A percentile compares a stretch with the other conserved stretches of the same genome.
Evolutionary conservation across 2,888 invertebrate genomes (phyloP).

Genomic region (Biston betularia): DNA sequence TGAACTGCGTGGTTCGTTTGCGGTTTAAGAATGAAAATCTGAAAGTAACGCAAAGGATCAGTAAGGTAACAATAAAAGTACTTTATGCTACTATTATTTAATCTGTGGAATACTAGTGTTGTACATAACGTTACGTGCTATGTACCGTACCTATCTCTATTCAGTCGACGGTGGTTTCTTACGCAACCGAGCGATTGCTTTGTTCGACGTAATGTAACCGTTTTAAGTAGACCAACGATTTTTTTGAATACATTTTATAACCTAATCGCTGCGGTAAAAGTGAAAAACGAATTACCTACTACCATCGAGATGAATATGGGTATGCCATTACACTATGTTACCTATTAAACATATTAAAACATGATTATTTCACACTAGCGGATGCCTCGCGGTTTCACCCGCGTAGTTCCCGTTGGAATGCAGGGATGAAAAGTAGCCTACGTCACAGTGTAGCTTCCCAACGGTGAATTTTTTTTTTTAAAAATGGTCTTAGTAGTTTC

Average conservation of each 20-base stretch:
- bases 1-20: constrained; percentile 4
- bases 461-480: too few relatives aligned
- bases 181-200: constrained; percentile 60
- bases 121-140: constrained; percentile 21
- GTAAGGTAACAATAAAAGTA: too few relatives aligned
- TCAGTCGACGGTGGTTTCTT: constrained; percentile 52
- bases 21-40: constrained; percentile 12
- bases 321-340: constrained; percentile 1
- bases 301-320: constrained; percentile 5
- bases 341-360: not conserved
- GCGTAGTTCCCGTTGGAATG: too few relatives aligned
- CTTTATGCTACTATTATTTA: too few relatives aligned
- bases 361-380: too few relatives aligned
- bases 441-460: too few relatives aligned
- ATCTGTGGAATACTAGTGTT: constrained; percentile 1
- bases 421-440: too few relatives aligned
- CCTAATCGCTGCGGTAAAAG: constrained; percentile 28
- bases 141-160: constrained; percentile 50
- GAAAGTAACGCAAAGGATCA: constrained; percentile 9
- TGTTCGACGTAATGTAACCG: constrained; percentile 56
- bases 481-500: too few relatives aligned
- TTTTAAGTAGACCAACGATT: constrained; percentile 49
- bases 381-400: too few relatives aligned
- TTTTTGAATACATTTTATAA: constrained; percentile 24
- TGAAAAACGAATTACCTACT: constrained; percentile 10